phyloP scores from a whole-genome alignment of 2,888 invertebrate species.

The Caenorhabditis uteleia region DNA sequence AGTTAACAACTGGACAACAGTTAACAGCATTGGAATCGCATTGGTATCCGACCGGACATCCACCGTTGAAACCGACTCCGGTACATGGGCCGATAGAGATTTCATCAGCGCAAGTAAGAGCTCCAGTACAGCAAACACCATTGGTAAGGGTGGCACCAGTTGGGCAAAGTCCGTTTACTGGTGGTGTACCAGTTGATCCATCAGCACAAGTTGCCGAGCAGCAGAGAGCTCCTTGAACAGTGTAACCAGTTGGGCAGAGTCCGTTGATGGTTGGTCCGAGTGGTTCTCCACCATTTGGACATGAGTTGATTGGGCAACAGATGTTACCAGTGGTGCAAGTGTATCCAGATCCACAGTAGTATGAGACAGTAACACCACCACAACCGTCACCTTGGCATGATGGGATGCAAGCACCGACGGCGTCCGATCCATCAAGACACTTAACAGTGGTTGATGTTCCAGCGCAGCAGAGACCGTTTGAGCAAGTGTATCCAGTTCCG shows the following conservation, averaged over 20 bases:
- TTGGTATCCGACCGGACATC: conserved; percentile 48
- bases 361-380: conserved; percentile 51
- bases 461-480: conserved; percentile 68
- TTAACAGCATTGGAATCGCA: conserved; percentile 50
- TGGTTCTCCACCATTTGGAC: conserved; percentile 61
- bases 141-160: conserved; percentile 59
- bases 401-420: conserved; percentile 62
- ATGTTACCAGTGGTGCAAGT: conserved; percentile 68
- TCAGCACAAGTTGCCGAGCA: conserved; percentile 52
- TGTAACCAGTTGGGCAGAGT: conserved; percentile 64
- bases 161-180: conserved; percentile 55
- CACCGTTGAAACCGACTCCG: conserved; percentile 38
- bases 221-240: conserved; percentile 58
- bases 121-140: conserved; percentile 61
- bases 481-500: conserved; percentile 68
- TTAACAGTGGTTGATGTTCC: conserved; percentile 59
- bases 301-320: conserved; percentile 64
- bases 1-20: conserved; percentile 56
- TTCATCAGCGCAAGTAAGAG: conserved; percentile 33
- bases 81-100: conserved; percentile 43
- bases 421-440: conserved; percentile 64
- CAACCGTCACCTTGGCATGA: conserved; percentile 56
- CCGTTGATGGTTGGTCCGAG: conserved; percentile 68
- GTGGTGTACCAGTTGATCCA: conserved; percentile 37
- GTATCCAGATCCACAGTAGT: conserved; percentile 67